Base-by-base conservation (phyloP, 2,113 vertebrate species). In the Ranitomeya variabilis region DNA sequence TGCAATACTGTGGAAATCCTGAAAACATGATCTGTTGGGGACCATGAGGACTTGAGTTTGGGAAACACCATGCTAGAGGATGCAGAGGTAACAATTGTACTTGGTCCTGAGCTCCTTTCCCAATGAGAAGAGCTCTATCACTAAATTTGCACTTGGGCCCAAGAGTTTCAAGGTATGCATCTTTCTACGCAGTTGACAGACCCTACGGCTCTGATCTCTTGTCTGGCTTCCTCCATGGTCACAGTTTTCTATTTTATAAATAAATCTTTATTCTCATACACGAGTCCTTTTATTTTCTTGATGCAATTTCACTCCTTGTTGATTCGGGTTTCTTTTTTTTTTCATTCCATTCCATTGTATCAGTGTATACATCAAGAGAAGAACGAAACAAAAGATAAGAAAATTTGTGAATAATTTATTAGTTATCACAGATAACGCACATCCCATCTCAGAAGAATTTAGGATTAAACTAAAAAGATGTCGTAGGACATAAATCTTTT, bases 331-430 rank as follows among this genome's bases (percentile, higher is more conserved):
- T 66, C 18, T 67, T 31, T 31, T 31, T 31, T 31, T 52, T 12
- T 67, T 69, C 23, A 13, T 67, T 69, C 23, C 21, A 83, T 83
- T 13, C 10, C 19, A 7, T 54, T 52, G 6, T 67, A 83, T 69
- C 62, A 54, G 18, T n/a, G 64, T 54, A 23, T 67, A 67, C 81
- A 66, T 83, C 21, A 67, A 83, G 13, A 51, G 19, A 52, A 66
- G 31, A 12, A 45, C 57, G 66, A 66, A 26, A 64, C 57, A 62
- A 6, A 45, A 82, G 23, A 82, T 82, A 82, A 82, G 54, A 66
- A 62, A 45, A 21, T 67, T 52, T 83, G 37, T 83, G 81, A 67
- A 83, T 83, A 83, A 83, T 83, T 83, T 66, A 83, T 67, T 52
- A 83, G 69, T 13, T 83, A 54, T 83, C 62, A 69, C 6, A 52